Base-by-base conservation (phyloP, 1,140 invertebrate species). In the Aphaenogaster ashmeadi region DNA sequence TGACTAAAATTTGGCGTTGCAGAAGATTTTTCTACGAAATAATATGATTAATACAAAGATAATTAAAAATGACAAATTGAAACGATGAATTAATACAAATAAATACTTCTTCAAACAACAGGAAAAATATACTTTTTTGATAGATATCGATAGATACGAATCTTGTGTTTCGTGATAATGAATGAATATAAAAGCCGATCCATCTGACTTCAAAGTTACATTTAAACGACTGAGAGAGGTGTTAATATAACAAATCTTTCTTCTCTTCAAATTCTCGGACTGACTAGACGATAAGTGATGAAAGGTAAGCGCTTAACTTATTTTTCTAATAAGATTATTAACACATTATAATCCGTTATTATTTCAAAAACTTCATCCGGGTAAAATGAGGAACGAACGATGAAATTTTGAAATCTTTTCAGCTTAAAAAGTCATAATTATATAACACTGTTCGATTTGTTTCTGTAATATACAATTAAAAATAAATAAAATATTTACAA, bases 111-210 rank as follows among this genome's bases (percentile, higher is more conserved):
- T 27, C 27, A 0, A 27, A 27, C 0, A 27, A 62, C 15, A 50
- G 11, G 27, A 44, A 62, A 71, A 27, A 13, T 2, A 62, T 62
- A 18, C 33, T 7, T 33, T 11, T 71, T 11, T 6, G 15, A 36
- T 38, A 15, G 11, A 72, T 13, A 47, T 56, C 5, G 27, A 62
- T 38, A 56, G 11, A 75, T 75, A 56, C n/a, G 47, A 69, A 71
- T 66, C 58, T 67, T 54, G 3, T 44, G 8, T n/a, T 60, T 56
- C 3, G 9, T 21, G 64, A 81, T 71, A 81, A 54, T 11, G 13
- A 7, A 44, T 18, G 47, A 36, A n/a, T 50, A 79, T 80, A 80
- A 54, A 81, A 81, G 50, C 36, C 21, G 64, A n/a, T 36, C 6
- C 3, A 3, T 7, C 11, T 58, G 15, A 60, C 15, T 67, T 15